phyloP scores from a whole-genome alignment of 2,888 invertebrate species.

The Hypsopygia costalis region DNA sequence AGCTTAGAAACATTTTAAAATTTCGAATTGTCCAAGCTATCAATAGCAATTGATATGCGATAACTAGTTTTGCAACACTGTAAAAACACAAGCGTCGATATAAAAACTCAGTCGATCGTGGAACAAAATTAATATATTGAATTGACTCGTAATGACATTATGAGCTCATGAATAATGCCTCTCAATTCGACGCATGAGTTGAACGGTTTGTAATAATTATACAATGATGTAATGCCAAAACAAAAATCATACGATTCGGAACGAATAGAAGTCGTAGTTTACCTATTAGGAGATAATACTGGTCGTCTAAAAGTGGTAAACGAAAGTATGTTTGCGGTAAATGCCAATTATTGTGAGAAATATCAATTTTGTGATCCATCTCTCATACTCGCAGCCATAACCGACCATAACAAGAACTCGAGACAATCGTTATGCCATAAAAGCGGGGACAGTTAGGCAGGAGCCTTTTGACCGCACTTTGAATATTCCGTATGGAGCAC shows the following conservation, averaged over 20 bases:
- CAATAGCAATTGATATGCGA: not conserved
- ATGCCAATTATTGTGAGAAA: not conserved
- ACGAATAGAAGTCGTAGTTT: too few relatives aligned
- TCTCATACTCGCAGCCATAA: not conserved
- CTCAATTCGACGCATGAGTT: not conserved
- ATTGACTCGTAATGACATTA: not conserved
- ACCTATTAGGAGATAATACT: too few relatives aligned
- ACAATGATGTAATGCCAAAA: not conserved
- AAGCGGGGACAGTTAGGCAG: conserved; percentile 5
- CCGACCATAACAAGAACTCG: not conserved
- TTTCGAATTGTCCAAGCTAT: not conserved
- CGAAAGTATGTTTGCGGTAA: too few relatives aligned
- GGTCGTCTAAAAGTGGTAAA: too few relatives aligned
- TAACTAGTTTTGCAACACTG: not conserved
- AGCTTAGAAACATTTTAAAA: not conserved
- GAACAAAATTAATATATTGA: not conserved
- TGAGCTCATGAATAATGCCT: not conserved
- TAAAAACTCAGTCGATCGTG: not conserved
- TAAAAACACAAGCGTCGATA: not conserved
- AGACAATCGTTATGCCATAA: conserved; percentile 6
- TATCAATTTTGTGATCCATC: not conserved
- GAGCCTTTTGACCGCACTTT: not conserved
- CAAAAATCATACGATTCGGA: not conserved
- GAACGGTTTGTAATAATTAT: not conserved
- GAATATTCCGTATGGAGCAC: not conserved